Percentiles rank a stretch among this genome's conserved stretches.
Evolutionary conservation across 2,888 invertebrate species (phyloP).

Genomic region (Corbicula japonica): DNA sequence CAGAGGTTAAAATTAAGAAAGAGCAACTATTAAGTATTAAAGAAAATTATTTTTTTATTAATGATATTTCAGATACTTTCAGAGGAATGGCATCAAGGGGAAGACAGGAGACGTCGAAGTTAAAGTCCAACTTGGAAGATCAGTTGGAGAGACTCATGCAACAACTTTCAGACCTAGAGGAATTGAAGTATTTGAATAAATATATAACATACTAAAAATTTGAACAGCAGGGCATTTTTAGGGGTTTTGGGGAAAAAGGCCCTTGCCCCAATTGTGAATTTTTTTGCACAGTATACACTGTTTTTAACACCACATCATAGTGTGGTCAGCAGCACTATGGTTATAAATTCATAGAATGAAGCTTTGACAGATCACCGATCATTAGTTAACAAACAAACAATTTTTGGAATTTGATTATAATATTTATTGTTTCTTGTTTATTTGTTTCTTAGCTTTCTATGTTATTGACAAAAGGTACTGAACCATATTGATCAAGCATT

Average conservation of each 20-base stretch:
- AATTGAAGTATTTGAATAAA: constrained; percentile 88
- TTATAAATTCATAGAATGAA: not conserved
- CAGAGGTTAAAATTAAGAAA: not conserved
- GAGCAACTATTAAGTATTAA: not conserved
- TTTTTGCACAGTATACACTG: not conserved
- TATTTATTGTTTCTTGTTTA: too few species aligned
- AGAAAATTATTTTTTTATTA: not conserved
- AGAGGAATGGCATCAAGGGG: constrained; percentile 84
- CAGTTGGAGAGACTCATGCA: constrained; percentile 91
- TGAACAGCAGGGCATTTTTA: not conserved
- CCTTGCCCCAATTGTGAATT: not conserved
- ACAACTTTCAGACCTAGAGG: constrained; percentile 91
- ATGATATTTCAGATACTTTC: not conserved
- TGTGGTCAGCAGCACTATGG: not conserved
- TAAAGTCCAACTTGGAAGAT: constrained; percentile 90
- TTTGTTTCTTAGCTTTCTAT: too few species aligned
- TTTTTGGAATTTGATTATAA: too few species aligned
- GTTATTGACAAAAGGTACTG: too few species aligned
- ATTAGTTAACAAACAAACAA: too few species aligned
- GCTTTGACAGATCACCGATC: not conserved
- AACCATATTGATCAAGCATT: too few species aligned
- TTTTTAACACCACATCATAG: not conserved
- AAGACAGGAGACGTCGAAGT: constrained; percentile 89
- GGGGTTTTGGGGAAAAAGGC: not conserved
- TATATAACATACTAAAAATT: not conserved